phyloP scores from a whole-genome alignment of 2,888 invertebrate genomes.

The Brachypterus glaber region DNA sequence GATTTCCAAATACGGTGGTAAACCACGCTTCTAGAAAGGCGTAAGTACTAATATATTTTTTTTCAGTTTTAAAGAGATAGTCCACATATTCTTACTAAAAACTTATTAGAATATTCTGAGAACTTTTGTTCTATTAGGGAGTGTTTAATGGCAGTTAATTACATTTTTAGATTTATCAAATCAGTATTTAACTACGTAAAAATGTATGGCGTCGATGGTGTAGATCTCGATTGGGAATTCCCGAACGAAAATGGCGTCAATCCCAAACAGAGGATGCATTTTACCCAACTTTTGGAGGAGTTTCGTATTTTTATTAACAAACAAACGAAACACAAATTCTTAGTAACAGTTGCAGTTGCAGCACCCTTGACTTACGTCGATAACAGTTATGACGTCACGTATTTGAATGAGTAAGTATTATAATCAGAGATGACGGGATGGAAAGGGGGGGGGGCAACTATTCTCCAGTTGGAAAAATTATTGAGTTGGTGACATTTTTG shows the following conservation, averaged over 20 bases:
- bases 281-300: constrained; percentile 64
- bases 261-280: constrained; percentile 56
- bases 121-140: too few relatives aligned
- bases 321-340: constrained; percentile 36
- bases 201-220: constrained; percentile 53
- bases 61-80: neutral
- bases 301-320: constrained; percentile 37
- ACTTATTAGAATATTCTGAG: neutral
- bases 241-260: constrained; percentile 46
- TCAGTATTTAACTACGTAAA: constrained; percentile 45
- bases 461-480: too few relatives aligned
- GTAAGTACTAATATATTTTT: constrained; percentile 26
- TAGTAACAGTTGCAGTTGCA: constrained; percentile 70
- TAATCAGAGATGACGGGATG: too few relatives aligned
- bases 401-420: constrained; percentile 58
- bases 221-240: constrained; percentile 84
- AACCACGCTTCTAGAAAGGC: constrained; percentile 60
- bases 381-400: constrained; percentile 66
- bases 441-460: too few relatives aligned
- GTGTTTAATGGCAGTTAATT: neutral
- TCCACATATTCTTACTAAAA: neutral
- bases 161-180: constrained; percentile 42
- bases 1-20: constrained; percentile 63
- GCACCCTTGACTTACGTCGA: constrained; percentile 68
- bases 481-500: too few relatives aligned